phyloP scores from a whole-genome alignment of 1,140 invertebrate species.

The Samia ricini region DNA sequence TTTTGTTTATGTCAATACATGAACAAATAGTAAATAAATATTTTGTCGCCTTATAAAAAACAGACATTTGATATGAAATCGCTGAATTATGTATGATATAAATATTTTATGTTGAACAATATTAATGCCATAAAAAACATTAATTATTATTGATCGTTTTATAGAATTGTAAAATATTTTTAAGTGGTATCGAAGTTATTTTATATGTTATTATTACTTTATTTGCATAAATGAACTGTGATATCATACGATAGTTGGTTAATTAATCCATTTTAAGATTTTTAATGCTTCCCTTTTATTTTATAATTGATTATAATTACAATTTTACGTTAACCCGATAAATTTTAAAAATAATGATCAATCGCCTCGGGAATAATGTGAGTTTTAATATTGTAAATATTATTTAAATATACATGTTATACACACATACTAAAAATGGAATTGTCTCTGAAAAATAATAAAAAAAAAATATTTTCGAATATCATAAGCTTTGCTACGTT shows the following conservation, averaged over 20 bases:
- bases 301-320: slow-evolving; percentile 1
- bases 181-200: slow-evolving; percentile 16
- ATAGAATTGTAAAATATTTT: slow-evolving; percentile 32
- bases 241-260: slow-evolving; percentile 73
- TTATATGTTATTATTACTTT: slow-evolving; percentile 35
- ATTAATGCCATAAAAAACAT: slow-evolving; percentile 46
- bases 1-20: too few species aligned
- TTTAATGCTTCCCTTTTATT: slow-evolving; percentile 19
- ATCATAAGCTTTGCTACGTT: slow-evolving; percentile 24
- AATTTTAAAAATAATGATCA: slow-evolving; percentile 9
- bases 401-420: slow-evolving; percentile 3
- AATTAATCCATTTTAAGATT: slow-evolving; percentile 66
- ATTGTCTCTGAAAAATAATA: slow-evolving; percentile 49
- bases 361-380: slow-evolving; percentile 33
- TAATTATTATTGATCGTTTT: slow-evolving; percentile 40
- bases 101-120: slow-evolving; percentile 31
- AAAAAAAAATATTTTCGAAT: slow-evolving; percentile 10
- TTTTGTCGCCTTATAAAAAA: too few species aligned
- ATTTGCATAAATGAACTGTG: slow-evolving; percentile 77
- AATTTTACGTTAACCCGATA: neutral
- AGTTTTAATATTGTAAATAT: slow-evolving; percentile 20
- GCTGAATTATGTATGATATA: neutral
- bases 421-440: slow-evolving; percentile 57
- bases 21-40: too few species aligned
- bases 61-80: neutral